phyloP scores from a whole-genome alignment of 2,888 invertebrate genomes.

The Cantharis rustica region DNA sequence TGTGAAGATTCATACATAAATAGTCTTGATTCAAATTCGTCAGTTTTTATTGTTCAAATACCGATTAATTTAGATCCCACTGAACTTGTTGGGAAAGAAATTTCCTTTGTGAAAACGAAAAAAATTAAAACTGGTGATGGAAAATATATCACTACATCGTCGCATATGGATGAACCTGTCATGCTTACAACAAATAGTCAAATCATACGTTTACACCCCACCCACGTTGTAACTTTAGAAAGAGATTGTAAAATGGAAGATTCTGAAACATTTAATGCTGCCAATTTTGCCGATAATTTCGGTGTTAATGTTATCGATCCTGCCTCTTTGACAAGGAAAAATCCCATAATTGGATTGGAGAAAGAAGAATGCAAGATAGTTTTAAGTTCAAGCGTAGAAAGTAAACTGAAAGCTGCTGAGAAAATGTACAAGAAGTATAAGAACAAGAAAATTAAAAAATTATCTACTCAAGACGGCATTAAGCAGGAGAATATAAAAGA shows the following conservation, averaged over 20 bases:
- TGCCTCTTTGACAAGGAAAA: neutral
- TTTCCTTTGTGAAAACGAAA: neutral
- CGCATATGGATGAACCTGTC: neutral
- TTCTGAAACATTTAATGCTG: neutral
- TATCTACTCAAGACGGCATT: neutral
- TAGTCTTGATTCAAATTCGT: neutral
- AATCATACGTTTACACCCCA: neutral
- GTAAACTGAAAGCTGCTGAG: neutral
- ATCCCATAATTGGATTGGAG: neutral
- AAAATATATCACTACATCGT: neutral
- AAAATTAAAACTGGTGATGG: neutral
- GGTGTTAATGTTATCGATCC: neutral
- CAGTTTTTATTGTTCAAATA: neutral
- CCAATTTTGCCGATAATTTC: neutral
- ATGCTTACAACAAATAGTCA: neutral
- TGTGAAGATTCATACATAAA: neutral
- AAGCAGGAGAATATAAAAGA: neutral
- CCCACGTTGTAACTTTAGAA: neutral
- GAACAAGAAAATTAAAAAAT: neutral
- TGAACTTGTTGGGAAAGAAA: neutral
- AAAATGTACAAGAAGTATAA: neutral
- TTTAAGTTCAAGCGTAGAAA: neutral
- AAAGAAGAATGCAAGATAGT: neutral
- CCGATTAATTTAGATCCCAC: neutral
- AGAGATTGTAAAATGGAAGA: neutral